These are phyloP conservation scores for Ascidia mentula DNA, from an alignment of 23 tunicate species.

Conservation along the genomic window DNA sequence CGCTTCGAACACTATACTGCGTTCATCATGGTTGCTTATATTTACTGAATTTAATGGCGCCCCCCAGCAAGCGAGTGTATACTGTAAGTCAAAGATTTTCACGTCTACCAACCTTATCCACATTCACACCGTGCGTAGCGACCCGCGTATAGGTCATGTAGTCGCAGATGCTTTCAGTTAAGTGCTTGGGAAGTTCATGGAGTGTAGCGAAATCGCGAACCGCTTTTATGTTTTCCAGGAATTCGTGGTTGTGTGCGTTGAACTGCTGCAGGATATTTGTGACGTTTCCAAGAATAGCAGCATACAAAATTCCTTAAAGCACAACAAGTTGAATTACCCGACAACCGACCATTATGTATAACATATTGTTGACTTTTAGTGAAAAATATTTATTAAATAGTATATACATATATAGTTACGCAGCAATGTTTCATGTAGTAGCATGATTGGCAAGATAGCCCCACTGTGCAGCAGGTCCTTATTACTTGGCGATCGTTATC, in stretches of 20 bases:
- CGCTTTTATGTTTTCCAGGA: constrained; percentile 29
- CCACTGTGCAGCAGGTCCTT: no score
- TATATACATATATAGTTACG: no score
- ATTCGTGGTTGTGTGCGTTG: constrained; percentile 24
- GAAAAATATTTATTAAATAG: no score
- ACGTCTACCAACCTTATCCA: constrained; percentile 36
- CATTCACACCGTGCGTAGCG: constrained; percentile 58
- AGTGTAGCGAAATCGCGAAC: constrained; percentile 32
- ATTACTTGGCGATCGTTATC: no score
- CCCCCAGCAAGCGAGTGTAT: neutral
- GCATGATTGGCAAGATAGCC: no score
- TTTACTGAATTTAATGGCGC: no score
- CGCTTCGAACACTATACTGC: no score
- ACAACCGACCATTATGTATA: no score
- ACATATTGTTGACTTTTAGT: no score
- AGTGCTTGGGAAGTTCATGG: constrained; percentile 41
- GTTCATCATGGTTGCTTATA: no score
- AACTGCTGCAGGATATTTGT: constrained; percentile 57
- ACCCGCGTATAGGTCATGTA: constrained; percentile 42
- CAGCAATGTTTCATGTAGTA: no score
- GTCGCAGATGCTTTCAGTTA: constrained; percentile 57
- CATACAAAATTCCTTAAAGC: constrained; percentile 48
- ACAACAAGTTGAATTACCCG: no score
- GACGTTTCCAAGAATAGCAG: constrained; percentile 71
- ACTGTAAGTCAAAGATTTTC: neutral